Conservation (phyloP, 2,888 invertebrate species). For the Ametastegia equiseti region DNA sequence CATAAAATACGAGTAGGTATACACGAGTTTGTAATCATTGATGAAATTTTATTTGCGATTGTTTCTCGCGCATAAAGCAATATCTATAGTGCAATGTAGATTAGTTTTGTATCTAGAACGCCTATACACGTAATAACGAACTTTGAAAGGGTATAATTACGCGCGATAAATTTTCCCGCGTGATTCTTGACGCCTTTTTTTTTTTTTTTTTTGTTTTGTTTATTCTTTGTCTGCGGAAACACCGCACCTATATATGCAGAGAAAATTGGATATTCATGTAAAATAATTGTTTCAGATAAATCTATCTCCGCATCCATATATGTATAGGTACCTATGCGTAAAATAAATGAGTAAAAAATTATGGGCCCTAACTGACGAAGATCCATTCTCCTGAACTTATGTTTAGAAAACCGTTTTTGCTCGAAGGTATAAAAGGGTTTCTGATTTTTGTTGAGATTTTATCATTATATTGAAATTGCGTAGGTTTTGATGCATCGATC, state of each 20-base stretch:
- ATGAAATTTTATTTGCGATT: neutral
- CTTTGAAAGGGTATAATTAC: constrained; percentile 43
- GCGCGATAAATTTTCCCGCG: constrained; percentile 28
- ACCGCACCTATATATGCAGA: too few relatives aligned
- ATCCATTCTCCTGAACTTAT: too few relatives aligned
- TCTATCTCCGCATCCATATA: too few relatives aligned
- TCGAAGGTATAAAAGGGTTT: neutral
- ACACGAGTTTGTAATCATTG: too few relatives aligned
- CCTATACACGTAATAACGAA: neutral
- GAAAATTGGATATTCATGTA: neutral
- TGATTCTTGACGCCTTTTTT: neutral
- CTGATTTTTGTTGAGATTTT: neutral
- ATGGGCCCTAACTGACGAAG: too few relatives aligned
- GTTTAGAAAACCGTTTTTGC: too few relatives aligned
- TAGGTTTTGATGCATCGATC: constrained; percentile 19
- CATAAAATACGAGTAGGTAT: too few relatives aligned
- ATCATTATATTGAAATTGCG: neutral
- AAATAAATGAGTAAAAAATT: too few relatives aligned
- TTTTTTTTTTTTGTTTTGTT: neutral
- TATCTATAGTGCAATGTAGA: neutral
- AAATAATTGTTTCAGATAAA: too few relatives aligned
- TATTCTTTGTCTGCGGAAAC: neutral
- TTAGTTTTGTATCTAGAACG: constrained; percentile 21
- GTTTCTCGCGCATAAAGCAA: neutral
- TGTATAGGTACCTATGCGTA: too few relatives aligned